Conservation (phyloP, 2,888 invertebrate genomes). For the Cynaeus angustus region DNA sequence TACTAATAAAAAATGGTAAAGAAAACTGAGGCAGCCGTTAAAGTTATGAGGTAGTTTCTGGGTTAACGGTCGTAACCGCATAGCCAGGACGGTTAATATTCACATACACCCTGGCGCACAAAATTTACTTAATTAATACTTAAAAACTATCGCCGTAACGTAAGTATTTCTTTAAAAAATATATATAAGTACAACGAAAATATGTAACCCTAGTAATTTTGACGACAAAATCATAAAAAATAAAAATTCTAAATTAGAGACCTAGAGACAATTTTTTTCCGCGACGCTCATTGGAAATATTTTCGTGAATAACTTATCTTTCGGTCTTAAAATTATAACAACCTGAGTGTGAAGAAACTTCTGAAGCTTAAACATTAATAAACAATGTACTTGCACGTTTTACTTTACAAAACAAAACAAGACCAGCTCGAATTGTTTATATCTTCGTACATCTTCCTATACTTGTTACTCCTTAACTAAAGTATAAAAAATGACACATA, state of each 20-base stretch:
- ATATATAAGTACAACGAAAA: slow-evolving; percentile 52
- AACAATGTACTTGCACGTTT: slow-evolving; percentile 48
- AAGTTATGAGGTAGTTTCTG: slow-evolving; percentile 60
- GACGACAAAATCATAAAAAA: slow-evolving; percentile 36
- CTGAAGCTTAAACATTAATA: slow-evolving; percentile 48
- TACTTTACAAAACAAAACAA: slow-evolving; percentile 59
- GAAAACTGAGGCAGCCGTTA: slow-evolving; percentile 62
- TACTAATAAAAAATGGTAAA: slow-evolving; percentile 56
- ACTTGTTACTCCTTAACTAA: slow-evolving; percentile 57
- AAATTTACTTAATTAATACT: slow-evolving; percentile 46
- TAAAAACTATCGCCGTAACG: slow-evolving; percentile 46
- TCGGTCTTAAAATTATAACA: slow-evolving; percentile 55
- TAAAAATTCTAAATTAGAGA: slow-evolving; percentile 38
- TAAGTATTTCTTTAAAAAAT: slow-evolving; percentile 47
- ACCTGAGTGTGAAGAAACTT: slow-evolving; percentile 54
- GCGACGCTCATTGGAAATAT: slow-evolving; percentile 43
- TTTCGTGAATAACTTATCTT: slow-evolving; percentile 25
- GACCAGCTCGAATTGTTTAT: slow-evolving; percentile 64
- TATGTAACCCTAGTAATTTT: slow-evolving; percentile 34
- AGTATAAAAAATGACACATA: slow-evolving; percentile 65
- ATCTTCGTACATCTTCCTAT: slow-evolving; percentile 57
- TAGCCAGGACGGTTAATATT: slow-evolving; percentile 59
- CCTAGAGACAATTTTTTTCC: slow-evolving; percentile 43
- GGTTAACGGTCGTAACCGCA: slow-evolving; percentile 47
- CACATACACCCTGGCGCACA: slow-evolving; percentile 56